Evolutionary conservation across 2,113 vertebrate species (phyloP), one percentile per base, ranked within the genome.

Genomic region (Oryzias celebensis): DNA sequence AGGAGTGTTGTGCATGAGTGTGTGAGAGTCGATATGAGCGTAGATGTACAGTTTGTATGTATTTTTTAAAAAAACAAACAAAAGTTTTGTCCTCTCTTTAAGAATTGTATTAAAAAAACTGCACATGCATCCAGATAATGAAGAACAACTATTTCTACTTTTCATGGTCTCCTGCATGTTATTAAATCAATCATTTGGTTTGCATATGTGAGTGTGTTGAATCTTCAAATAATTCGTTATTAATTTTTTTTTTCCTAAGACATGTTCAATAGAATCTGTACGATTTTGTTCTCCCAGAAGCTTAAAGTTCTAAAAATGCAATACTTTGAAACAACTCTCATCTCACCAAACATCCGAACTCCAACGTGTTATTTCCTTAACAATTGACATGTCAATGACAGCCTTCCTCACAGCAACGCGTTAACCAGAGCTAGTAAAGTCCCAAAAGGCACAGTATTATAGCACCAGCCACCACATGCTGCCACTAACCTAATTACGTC

Each of bases 121-220:
- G 85, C 90, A 88, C 72, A 86, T 89, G 81, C 82, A 88, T 85
- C 79, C 81, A 91, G 81, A 87, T 72, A 76, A 87, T 88, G 87
- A 91, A 90, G 85, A 89, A 85, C 81, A 83, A 77, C 78, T 82
- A 80, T 88, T 59, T 77, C 83, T 83, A 87, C 82, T 88, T 71
- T 85, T 83, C 71, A 68, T 86, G 51, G 65, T 77, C 85, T 89
- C 86, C 88, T 75, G 80, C 82, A 77, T 59, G 44, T 85, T 79
- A 81, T 74, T 89, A 87, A 88, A 87, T 54, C 64, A 75, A 68
- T 73, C 54, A 81, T 76, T 71, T 46, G 24, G 44, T 77, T 73
- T 14, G 61, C 74, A 64, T 57, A 36, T 10, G 23, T 53, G 48
- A 54, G 44, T 53, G 52, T 59, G 10, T 64, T 77, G 22, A 58